Evolutionary conservation across 2,797 vertebrate species (phyloP), one percentile per base, ranked within the genome.

Genomic region (Hemitrygon akajei): DNA sequence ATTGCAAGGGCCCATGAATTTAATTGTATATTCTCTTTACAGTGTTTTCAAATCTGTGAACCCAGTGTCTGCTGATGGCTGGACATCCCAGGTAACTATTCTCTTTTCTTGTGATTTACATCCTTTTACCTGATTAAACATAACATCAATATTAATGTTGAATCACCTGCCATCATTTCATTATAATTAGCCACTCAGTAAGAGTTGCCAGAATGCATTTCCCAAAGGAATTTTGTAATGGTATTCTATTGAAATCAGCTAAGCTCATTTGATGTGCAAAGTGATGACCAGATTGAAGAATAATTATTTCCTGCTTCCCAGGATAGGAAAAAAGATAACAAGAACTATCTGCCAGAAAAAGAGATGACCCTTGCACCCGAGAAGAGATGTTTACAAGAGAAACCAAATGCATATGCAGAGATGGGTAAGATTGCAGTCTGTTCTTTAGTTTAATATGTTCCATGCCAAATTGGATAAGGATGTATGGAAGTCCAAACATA

Each of bases 11-110:
- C 34, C n/a, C 47, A 89, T 69, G 63, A 89, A 3, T 40, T 69
- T 3, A 27, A 89, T 34, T 89, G 60, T 73, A 60, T 14, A 91
- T 95, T 84, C 95, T 93, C 94, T 94, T 20, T 7, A 66, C 96
- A 99, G 99, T 95, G 99, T 99, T 96, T 96, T 99, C 94, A 99
- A 98, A 96, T 98, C 98, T 30, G 98, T 99, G 98, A 99, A 99
- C 96, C 96, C 98, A 96, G 97, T 97, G 80, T 98, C 98, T 1
- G 96, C 97, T 25, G 97, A 98, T 94, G 98, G 98, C 95, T 96
- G 95, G 96, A 97, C 98, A 3, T 97, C 98, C 93, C 98, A 98
- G 98, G 98, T 98, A 97, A 96, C 96, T 94, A 93, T 94, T 93
- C 34, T 69, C 10, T 69, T 63, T 93, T 37, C 86, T 34, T 22